Percentiles rank a stretch among this genome's conserved stretches.
phyloP scores from a whole-genome alignment of 2,888 invertebrate species.

The Cepaea hortensis region DNA sequence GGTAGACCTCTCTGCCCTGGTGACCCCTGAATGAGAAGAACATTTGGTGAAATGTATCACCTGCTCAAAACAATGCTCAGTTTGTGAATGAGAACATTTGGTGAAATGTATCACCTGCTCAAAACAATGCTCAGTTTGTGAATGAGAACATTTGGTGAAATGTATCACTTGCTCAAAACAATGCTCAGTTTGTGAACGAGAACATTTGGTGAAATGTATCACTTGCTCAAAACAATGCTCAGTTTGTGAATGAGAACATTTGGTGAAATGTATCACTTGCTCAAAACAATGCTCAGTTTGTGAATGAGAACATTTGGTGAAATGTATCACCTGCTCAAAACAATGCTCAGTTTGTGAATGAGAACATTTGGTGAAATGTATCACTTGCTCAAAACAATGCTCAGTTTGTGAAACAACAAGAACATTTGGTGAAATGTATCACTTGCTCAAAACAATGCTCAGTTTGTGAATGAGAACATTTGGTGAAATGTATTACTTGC shows the following conservation, averaged over 20 bases:
- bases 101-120: not conserved
- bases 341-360: no score
- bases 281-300: not conserved
- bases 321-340: not conserved
- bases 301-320: no score
- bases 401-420: no score
- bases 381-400: not conserved
- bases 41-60: not conserved
- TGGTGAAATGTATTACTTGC: not conserved
- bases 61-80: no score
- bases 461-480: no score
- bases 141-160: not conserved
- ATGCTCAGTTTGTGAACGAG: no score
- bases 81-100: no score
- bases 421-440: not conserved
- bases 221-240: not conserved
- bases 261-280: not conserved
- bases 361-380: not conserved
- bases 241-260: no score
- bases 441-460: not conserved
- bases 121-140: not conserved
- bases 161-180: not conserved
- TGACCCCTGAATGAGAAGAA: conserved; percentile 52
- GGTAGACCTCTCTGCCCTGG: conserved; percentile 58
- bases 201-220: not conserved